Base-by-base conservation (phyloP, 2,888 invertebrate species). In the Cephus spinipes region DNA sequence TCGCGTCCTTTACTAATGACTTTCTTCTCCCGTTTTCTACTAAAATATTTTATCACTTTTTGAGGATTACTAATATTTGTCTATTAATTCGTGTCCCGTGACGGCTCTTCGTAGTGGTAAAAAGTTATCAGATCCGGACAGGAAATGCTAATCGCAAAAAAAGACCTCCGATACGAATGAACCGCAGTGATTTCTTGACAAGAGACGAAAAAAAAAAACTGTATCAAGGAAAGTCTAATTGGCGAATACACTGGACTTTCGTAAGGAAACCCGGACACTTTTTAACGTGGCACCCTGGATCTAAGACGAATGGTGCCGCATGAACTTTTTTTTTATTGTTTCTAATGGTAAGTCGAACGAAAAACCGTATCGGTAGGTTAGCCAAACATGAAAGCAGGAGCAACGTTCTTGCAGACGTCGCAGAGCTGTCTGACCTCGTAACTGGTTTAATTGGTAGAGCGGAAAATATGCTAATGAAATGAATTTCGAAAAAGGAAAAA, bases 401-500 rank as follows among this genome's bases (percentile, higher is more conserved):
- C 55, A 55, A 23, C 23, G 32, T 71, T 71, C 71, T 71, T 71
- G 71, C 71, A 31, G 31, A 31, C 69, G 30, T 71, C 71, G 31
- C 32, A 31, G 32, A 71, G 71, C 9, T 55, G 23, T 31, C 71
- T 31, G 71, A 71, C 71, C 71, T 71, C 71, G 32, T 71, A 71
- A 71, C 71, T 71, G 71, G 1, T 33, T 71, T 71, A 71, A 71
- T 71, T 71, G 33, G 3, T 83, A 77, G 79, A 78, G 79, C 85
- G 77, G 79, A 86, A 85, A 86, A 78, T 81, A 75, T 74, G 69
- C 73, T 74, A 36, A 55, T 23, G 40, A 55, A 55, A 55, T 23
- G 1, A 55, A 23, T 55, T 9, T 55, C 23, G 9, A 55, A 23
- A 55, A 55, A 9, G 36, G 11, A 35, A 0, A 9, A 55, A 40